These are phyloP conservation scores for Cichlasoma orientale DNA, from an alignment of 2,797 vertebrate species.

Conservation along the genomic window DNA sequence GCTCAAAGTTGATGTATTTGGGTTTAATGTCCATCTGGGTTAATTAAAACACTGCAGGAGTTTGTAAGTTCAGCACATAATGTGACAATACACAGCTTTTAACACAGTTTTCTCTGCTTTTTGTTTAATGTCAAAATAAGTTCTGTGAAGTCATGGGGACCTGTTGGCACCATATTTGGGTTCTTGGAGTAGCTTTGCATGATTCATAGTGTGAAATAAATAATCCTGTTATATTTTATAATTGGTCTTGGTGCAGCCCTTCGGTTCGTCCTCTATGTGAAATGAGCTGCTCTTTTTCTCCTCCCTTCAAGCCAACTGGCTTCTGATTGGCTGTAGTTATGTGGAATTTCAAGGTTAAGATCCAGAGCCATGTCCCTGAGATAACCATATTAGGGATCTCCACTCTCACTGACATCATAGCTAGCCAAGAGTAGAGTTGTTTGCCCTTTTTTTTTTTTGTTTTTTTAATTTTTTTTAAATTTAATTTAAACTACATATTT, in stretches of 20 bases:
- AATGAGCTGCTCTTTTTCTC: too few species aligned
- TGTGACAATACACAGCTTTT: neutral
- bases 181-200: neutral
- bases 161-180: neutral
- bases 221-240: neutral
- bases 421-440: neutral
- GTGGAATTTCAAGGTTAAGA: too few species aligned
- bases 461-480: too few species aligned
- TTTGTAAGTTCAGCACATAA: neutral
- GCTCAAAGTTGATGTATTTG: neutral
- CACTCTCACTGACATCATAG: too few species aligned
- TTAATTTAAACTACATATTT: neutral
- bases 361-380: too few species aligned
- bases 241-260: neutral
- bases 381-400: too few species aligned
- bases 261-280: too few species aligned
- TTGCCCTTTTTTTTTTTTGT: neutral
- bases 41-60: neutral
- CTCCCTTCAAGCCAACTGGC: too few species aligned
- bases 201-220: neutral
- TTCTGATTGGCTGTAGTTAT: too few species aligned
- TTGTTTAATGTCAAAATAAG: neutral
- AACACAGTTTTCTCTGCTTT: neutral
- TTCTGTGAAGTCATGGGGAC: neutral
- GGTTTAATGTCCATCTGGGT: neutral